Evolutionary conservation across 2,888 invertebrate genomes (phyloP).

Genomic region (Tinea trinotella): DNA sequence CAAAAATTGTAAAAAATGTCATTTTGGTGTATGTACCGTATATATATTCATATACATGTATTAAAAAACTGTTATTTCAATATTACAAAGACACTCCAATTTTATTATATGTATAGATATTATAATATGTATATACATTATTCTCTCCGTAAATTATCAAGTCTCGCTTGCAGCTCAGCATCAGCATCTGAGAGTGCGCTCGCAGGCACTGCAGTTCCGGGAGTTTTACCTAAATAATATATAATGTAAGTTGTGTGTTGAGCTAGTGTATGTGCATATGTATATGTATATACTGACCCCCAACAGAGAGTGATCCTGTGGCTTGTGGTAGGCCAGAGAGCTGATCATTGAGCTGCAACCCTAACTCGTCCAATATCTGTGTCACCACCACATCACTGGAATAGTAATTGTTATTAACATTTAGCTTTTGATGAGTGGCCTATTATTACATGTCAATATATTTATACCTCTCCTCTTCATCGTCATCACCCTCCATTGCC

Average conservation of each 20-base stretch:
- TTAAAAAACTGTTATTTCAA: no score
- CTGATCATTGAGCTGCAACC: slow-evolving; percentile 94
- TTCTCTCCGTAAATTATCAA: slow-evolving; percentile 94
- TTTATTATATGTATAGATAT: neutral
- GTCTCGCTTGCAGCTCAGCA: slow-evolving; percentile 96
- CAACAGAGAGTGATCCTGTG: slow-evolving; percentile 68
- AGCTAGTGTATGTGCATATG: no score
- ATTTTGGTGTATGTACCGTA: no score
- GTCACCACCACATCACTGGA: slow-evolving; percentile 92
- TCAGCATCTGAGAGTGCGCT: slow-evolving; percentile 85
- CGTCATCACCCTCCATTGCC: slow-evolving; percentile 98
- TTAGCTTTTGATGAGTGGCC: no score
- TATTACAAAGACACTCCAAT: neutral
- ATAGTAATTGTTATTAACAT: slow-evolving; percentile 21
- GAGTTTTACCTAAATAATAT: slow-evolving; percentile 71
- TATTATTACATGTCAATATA: neutral
- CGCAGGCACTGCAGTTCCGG: slow-evolving; percentile 65
- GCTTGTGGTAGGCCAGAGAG: slow-evolving; percentile 88
- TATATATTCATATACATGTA: no score
- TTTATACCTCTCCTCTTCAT: slow-evolving; percentile 93
- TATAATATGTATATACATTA: slow-evolving; percentile 38
- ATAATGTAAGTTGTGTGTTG: neutral
- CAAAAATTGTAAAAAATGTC: neutral
- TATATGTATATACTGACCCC: slow-evolving; percentile 39
- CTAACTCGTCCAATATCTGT: slow-evolving; percentile 97